phyloP scores from a whole-genome alignment of 1,140 invertebrate species.

The Anthonomus grandis region DNA sequence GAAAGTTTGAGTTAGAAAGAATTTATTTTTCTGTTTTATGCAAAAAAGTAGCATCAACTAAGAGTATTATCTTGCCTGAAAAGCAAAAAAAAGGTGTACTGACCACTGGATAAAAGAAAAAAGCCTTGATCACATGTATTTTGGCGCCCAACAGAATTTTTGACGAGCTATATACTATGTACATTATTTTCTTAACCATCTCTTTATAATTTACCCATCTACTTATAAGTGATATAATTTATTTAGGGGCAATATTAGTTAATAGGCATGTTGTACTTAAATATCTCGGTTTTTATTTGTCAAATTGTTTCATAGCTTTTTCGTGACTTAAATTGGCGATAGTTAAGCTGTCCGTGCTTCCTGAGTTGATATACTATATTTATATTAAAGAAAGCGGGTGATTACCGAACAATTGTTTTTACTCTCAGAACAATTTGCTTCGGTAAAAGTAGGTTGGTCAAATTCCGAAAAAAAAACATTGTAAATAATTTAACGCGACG shows the following conservation, averaged over 20 bases:
- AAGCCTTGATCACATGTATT: neutral
- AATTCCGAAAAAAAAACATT: slow-evolving; percentile 25
- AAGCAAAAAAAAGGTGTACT: neutral
- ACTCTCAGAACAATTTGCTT: neutral
- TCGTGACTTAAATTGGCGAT: slow-evolving; percentile 29
- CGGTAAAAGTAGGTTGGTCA: slow-evolving; percentile 22
- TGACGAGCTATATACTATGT: too few species aligned
- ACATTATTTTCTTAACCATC: too few species aligned
- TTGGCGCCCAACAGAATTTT: too few species aligned
- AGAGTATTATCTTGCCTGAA: neutral
- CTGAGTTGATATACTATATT: slow-evolving; percentile 27
- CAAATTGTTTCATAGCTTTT: neutral
- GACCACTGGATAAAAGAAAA: neutral
- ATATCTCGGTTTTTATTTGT: slow-evolving; percentile 26
- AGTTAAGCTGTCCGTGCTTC: slow-evolving; percentile 41
- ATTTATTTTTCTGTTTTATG: neutral
- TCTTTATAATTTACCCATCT: too few species aligned
- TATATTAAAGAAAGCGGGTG: neutral
- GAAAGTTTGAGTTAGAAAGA: neutral
- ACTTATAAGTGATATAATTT: slow-evolving; percentile 17
- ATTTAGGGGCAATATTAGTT: slow-evolving; percentile 41
- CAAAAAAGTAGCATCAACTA: too few species aligned
- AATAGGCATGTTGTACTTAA: slow-evolving; percentile 16
- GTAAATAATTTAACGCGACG: neutral
- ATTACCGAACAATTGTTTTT: too few species aligned